Evolutionary conservation across 2,888 invertebrate genomes (phyloP).

Genomic region (Pogonocherus hispidulus): DNA sequence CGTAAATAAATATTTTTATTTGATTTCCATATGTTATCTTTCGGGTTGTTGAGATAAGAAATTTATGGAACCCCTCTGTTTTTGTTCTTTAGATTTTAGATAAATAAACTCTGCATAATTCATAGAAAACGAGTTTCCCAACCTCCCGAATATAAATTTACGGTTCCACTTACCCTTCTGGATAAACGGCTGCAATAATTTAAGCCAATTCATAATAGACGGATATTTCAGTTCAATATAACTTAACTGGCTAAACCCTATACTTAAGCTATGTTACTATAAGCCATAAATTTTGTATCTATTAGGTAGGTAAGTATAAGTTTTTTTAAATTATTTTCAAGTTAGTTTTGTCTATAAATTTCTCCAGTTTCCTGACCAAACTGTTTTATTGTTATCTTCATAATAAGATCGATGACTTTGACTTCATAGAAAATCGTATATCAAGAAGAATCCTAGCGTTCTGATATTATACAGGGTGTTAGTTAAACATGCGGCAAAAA

Average conservation of each 20-base stretch:
- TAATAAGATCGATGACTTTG: too few relatives aligned
- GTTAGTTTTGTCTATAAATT: too few relatives aligned
- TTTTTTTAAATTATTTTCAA: too few relatives aligned
- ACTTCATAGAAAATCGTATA: too few relatives aligned
- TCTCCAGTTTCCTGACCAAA: too few relatives aligned
- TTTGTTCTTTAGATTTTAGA: slow-evolving; percentile 38
- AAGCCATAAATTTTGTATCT: not conserved
- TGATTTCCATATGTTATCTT: slow-evolving; percentile 43
- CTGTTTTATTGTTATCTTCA: too few relatives aligned
- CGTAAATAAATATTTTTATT: slow-evolving; percentile 44
- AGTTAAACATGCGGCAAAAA: too few relatives aligned
- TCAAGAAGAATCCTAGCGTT: too few relatives aligned
- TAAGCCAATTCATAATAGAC: not conserved
- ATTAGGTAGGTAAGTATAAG: too few relatives aligned
- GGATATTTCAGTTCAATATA: not conserved
- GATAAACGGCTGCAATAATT: not conserved
- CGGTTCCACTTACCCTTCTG: slow-evolving; percentile 11
- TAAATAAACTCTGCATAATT: slow-evolving; percentile 30
- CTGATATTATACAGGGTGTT: too few relatives aligned
- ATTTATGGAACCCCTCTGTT: slow-evolving; percentile 36
- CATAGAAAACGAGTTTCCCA: slow-evolving; percentile 18
- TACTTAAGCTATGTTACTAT: not conserved
- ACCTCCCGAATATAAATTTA: slow-evolving; percentile 21
- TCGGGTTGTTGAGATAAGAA: slow-evolving; percentile 34
- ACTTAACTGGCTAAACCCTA: not conserved